Evolutionary conservation across 2,888 invertebrate species (phyloP), one percentile per base, ranked within the genome.

Genomic region (Flabesymbios commensalis): DNA sequence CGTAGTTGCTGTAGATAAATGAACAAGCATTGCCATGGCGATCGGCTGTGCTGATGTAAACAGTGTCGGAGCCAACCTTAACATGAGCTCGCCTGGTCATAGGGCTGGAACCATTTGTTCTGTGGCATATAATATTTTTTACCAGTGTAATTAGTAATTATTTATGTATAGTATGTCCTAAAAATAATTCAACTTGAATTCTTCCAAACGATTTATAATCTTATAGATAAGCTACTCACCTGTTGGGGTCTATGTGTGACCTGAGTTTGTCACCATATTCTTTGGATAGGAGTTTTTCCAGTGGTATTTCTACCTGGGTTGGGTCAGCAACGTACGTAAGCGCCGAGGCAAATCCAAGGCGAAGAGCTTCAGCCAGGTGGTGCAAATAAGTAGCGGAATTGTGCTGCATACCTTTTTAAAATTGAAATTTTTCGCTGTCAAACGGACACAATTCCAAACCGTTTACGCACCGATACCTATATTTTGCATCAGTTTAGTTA

Each of bases 1-100:
- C 70, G 67, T 74, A 83, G 65, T 80, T 78, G 59, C 81, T 81
- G 70, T 80, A 81, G 56, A 83, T 83, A 63, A 83, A 82, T n/a
- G 83, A 83, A 65, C 83, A 83, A 1, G 82, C 83, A 65, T 83
- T 83, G 32, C 84, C 83, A 7, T 78, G 68, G 0, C 64, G 67
- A 63, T 84, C 84, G 4, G 80, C 75, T 10, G 77, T 78, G 22
- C 77, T 76, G 62, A 83, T 78, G 68, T 83, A 83, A 1, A 81
- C 80, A 2, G 84, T 84, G 68, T 81, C 78, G 14, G 22, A 36
- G 2, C 65, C 62, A 28, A 41, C 28, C n/a, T n/a, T n/a, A n/a
- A n/a, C n/a, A n/a, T n/a, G n/a, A n/a, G n/a, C n/a, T n/a, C n/a
- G n/a, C n/a, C n/a, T n/a, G n/a, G n/a, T n/a, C n/a, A n/a, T n/a